A percentile compares a stretch with the other conserved stretches of the same genome.
These are phyloP conservation scores for Anadara kagoshimensis DNA, from an alignment of 1,140 invertebrate species.

Conservation along the genomic window DNA sequence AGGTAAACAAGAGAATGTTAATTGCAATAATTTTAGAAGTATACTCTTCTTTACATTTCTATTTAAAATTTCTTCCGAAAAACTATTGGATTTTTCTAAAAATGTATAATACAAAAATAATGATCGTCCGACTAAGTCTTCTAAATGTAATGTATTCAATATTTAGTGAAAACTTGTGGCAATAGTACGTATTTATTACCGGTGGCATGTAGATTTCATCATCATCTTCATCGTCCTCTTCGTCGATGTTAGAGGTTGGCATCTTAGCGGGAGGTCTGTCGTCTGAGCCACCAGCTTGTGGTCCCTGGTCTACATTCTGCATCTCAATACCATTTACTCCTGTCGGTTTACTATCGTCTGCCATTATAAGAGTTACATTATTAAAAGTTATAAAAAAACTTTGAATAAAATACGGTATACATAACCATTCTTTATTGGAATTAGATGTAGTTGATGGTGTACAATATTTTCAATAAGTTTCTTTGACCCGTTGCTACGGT, in stretches of 20 bases:
- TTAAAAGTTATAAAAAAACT: not conserved
- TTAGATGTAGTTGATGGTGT: too few species aligned
- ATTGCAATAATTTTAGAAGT: too few species aligned
- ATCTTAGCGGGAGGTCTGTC: not conserved
- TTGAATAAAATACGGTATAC: not conserved
- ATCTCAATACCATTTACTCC: conserved; percentile 26
- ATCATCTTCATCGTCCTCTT: conserved; percentile 46
- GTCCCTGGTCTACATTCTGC: conserved; percentile 13
- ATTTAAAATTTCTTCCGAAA: too few species aligned
- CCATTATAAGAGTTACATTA: not conserved
- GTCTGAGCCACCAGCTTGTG: not conserved
- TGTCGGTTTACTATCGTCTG: not conserved
- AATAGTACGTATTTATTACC: conserved; percentile 20
- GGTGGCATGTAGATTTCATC: conserved; percentile 56
- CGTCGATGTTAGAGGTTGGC: not conserved
- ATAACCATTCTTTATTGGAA: not conserved
- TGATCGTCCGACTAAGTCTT: not conserved
- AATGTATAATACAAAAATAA: too few species aligned
- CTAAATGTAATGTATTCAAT: not conserved
- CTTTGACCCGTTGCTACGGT: too few species aligned
- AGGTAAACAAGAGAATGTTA: too few species aligned
- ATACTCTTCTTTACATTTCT: too few species aligned
- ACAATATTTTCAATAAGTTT: too few species aligned
- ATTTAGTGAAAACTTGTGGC: not conserved
- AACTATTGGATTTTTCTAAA: too few species aligned